These are phyloP conservation scores for Tetragnatha montana DNA, from an alignment of 2,888 invertebrate genomes.

Conservation along the genomic window DNA sequence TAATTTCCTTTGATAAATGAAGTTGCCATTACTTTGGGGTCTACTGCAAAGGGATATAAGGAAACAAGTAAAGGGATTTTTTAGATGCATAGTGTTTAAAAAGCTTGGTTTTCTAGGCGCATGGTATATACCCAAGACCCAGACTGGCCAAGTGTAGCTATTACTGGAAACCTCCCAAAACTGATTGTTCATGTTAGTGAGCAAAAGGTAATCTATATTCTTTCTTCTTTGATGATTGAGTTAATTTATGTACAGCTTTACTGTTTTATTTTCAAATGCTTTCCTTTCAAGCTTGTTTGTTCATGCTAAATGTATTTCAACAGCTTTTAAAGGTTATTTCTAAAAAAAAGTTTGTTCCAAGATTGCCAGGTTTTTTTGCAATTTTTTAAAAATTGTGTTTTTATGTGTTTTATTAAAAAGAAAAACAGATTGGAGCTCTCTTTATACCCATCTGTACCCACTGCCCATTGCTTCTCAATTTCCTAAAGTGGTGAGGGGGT, in stretches of 20 bases:
- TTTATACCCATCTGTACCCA: no score
- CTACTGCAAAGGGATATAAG: not conserved
- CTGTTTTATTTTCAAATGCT: not conserved
- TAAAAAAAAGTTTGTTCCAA: not conserved
- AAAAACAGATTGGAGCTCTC: no score
- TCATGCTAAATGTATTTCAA: not conserved
- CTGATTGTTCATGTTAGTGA: conserved; percentile 93
- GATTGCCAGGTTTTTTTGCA: not conserved
- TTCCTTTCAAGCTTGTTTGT: no score
- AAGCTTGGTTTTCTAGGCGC: conserved; percentile 46
- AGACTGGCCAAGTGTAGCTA: conserved; percentile 86
- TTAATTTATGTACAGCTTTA: not conserved
- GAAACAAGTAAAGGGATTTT: no score
- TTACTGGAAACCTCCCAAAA: conserved; percentile 90
- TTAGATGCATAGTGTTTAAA: no score
- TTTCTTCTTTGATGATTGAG: not conserved
- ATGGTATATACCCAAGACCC: conserved; percentile 72
- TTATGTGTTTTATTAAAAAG: no score
- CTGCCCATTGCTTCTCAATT: no score
- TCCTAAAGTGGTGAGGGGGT: no score
- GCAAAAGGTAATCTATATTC: conserved; percentile 82
- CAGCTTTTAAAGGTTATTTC: not conserved
- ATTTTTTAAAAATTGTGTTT: no score
- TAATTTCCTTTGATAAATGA: not conserved
- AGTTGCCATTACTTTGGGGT: not conserved